A percentile compares a stretch with the other conserved stretches of the same genome.
Evolutionary conservation across 2,797 vertebrate species (phyloP).

Genomic region (Acridotheres tristis): DNA sequence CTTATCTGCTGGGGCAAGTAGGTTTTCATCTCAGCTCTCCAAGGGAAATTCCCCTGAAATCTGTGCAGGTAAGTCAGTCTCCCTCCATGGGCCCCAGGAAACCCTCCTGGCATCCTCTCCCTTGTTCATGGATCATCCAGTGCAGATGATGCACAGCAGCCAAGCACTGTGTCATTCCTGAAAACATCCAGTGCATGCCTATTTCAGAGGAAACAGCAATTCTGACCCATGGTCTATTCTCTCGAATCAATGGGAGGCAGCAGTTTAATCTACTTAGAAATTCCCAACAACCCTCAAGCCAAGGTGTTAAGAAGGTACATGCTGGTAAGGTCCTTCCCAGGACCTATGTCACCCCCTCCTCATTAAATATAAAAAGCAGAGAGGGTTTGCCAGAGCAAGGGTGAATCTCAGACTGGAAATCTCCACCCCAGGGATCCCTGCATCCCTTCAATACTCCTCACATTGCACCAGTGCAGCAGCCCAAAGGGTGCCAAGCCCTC

Average conservation of each 20-base stretch:
- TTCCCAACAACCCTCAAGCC: background rate
- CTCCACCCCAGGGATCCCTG: background rate
- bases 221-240: background rate
- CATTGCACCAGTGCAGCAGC: accelerated
- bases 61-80: background rate
- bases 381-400: background rate
- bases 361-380: background rate
- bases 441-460: accelerated
- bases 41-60: background rate
- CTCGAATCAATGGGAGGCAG: background rate
- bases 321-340: background rate
- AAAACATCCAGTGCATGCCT: background rate
- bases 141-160: background rate
- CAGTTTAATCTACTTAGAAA: background rate
- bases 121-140: background rate
- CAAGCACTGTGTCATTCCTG: background rate
- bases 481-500: background rate
- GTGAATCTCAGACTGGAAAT: background rate
- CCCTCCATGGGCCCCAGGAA: background rate
- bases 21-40: background rate
- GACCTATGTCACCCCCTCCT: background rate
- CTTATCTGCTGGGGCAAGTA: background rate
- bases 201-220: background rate
- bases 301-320: background rate
- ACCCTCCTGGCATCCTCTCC: background rate